These are phyloP conservation scores for Harmothoe impar DNA, from an alignment of 2,888 invertebrate genomes.

Conservation along the genomic window DNA sequence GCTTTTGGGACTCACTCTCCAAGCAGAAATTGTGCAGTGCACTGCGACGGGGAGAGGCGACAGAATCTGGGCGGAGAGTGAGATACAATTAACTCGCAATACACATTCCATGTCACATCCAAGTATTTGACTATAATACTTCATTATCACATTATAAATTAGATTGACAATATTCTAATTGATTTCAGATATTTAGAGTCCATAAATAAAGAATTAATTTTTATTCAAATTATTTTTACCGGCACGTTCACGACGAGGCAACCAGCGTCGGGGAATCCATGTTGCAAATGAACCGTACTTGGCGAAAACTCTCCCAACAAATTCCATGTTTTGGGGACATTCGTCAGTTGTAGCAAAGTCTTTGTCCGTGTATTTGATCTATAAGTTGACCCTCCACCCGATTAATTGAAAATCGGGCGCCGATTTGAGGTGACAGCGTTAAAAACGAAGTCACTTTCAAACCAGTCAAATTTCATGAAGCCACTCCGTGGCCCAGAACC, in stretches of 20 bases:
- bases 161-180: too few relatives aligned
- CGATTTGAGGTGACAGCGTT: conserved; percentile 13
- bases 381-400: background rate
- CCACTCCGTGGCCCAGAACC: background rate
- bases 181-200: too few relatives aligned
- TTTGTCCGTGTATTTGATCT: conserved; percentile 52
- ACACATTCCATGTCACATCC: too few relatives aligned
- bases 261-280: conserved; percentile 48
- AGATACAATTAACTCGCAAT: too few relatives aligned
- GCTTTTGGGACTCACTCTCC: too few relatives aligned
- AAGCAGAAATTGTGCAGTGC: too few relatives aligned
- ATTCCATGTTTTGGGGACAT: conserved; percentile 24
- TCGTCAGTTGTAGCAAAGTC: conserved; percentile 55
- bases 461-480: conserved; percentile 6
- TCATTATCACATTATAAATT: too few relatives aligned
- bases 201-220: too few relatives aligned
- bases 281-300: background rate
- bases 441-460: conserved; percentile 27
- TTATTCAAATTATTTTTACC: conserved; percentile 19
- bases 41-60: too few relatives aligned
- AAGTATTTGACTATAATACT: too few relatives aligned
- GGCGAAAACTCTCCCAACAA: background rate
- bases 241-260: background rate
- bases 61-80: too few relatives aligned
- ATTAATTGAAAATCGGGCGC: background rate